These are phyloP conservation scores for Germaria angustata DNA, from an alignment of 2,888 invertebrate genomes.

Conservation along the genomic window DNA sequence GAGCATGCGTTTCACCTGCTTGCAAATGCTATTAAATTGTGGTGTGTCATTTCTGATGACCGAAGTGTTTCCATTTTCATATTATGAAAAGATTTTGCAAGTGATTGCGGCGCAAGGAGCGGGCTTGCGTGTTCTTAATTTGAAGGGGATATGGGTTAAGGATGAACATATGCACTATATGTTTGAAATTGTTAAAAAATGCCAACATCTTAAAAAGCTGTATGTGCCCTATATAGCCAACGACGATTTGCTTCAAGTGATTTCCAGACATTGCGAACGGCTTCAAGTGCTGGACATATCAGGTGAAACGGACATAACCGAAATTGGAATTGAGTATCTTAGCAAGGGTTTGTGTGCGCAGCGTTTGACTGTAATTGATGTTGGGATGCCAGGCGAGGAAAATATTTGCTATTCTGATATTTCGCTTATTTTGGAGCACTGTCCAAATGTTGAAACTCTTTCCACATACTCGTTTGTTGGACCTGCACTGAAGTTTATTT, in stretches of 20 bases:
- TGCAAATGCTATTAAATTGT: slow-evolving; percentile 84
- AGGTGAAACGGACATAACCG: slow-evolving; percentile 86
- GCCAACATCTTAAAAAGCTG: slow-evolving; percentile 83
- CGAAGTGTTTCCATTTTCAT: slow-evolving; percentile 86
- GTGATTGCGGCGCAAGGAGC: slow-evolving; percentile 84
- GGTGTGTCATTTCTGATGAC: slow-evolving; percentile 85
- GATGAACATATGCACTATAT: slow-evolving; percentile 85
- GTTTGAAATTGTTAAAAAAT: slow-evolving; percentile 83
- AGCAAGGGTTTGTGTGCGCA: slow-evolving; percentile 82
- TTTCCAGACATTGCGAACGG: slow-evolving; percentile 82
- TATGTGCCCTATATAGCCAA: slow-evolving; percentile 86
- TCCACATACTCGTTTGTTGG: slow-evolving; percentile 86
- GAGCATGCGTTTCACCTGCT: slow-evolving; percentile 84
- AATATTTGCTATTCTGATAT: slow-evolving; percentile 85
- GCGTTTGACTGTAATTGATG: slow-evolving; percentile 83
- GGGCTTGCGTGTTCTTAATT: slow-evolving; percentile 84
- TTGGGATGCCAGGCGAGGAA: slow-evolving; percentile 86
- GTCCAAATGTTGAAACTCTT: slow-evolving; percentile 84
- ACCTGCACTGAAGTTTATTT: slow-evolving; percentile 82
- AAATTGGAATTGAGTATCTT: slow-evolving; percentile 83
- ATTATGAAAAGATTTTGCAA: slow-evolving; percentile 85
- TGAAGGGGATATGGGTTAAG: slow-evolving; percentile 88
- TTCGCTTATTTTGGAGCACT: slow-evolving; percentile 83
- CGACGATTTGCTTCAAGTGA: slow-evolving; percentile 84
- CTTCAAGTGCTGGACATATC: slow-evolving; percentile 85